Percentiles rank a stretch among this genome's conserved stretches.
Conservation (phyloP, 2,797 vertebrate species). For the Chromis chromis region DNA sequence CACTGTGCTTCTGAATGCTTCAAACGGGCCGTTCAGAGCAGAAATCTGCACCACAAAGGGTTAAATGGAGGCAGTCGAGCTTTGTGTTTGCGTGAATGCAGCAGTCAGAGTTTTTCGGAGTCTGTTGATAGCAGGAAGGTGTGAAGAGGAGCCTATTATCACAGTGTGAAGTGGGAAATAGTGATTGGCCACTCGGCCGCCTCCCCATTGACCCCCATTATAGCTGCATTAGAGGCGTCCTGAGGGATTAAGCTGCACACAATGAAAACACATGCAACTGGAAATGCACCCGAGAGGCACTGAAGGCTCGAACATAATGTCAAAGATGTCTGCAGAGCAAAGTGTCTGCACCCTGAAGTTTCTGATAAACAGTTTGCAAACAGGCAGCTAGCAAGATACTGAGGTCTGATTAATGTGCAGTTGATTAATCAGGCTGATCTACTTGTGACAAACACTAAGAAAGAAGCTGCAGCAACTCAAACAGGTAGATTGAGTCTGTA, state of each 20-base stretch:
- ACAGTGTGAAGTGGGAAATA: constrained; percentile 44
- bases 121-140: constrained; percentile 40
- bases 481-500: too few relatives aligned
- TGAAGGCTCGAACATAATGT: not conserved
- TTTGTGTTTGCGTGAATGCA: constrained; percentile 27
- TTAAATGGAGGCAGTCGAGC: not conserved
- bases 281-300: not conserved
- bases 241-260: constrained; percentile 28
- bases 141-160: constrained; percentile 61
- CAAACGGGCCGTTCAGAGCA: too few relatives aligned
- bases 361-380: not conserved
- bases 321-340: not conserved
- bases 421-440: too few relatives aligned
- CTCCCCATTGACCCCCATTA: constrained; percentile 62
- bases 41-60: not conserved
- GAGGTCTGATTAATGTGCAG: too few relatives aligned
- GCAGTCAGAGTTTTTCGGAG: not conserved
- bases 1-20: too few relatives aligned
- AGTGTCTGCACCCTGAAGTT: not conserved
- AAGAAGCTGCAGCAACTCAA: too few relatives aligned
- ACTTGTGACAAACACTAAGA: too few relatives aligned
- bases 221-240: constrained; percentile 42
- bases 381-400: too few relatives aligned
- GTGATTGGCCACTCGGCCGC: constrained; percentile 39
- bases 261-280: constrained; percentile 26